Evolutionary conservation across 2,113 vertebrate genomes (phyloP), one percentile per base, ranked within the genome.

Genomic region (Tinamus guttatus): DNA sequence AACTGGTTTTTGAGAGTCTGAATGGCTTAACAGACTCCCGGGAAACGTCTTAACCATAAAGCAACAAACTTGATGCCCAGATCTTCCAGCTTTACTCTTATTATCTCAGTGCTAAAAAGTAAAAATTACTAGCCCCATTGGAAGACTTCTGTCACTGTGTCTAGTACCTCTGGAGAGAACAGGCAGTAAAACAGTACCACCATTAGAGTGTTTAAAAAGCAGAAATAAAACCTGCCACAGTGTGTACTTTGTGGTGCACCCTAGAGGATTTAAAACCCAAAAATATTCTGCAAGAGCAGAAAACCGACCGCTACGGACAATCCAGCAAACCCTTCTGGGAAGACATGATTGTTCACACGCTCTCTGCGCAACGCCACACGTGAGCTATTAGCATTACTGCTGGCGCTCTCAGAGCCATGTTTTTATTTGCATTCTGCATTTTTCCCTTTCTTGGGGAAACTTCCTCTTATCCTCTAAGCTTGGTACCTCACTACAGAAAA

Each of bases 341-440:
- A 2, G 2, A 12, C 62, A 38, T 47, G 25, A 36, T 14, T 2
- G 1, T 8, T 21, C 1, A 0, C 45, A 27, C 0, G 3, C 28
- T 52, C 77, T 14, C 52, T 28, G 52, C 11, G 13, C 8, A 21
- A 43, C 5, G 7, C 43, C 16, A 5, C 6, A 41, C 28, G 8
- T 20, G 19, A n/a, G 54, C 19, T 40, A 22, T 6, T 13, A 5
- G 54, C 21, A n/a, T 21, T 45, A 3, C 25, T 5, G 17, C 3
- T 47, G 32, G 19, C 4, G 13, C 47, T 6, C 64, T 65, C 30
- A 22, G 40, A 59, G 41, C 15, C 17, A 59, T 17, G 5, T 14
- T 68, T 25, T 54, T 16, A 27, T 40, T 34, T 45, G 43, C 30
- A 34, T 13, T 62, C 18, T 0, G 6, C 36, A 30, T 75, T 32